Evolutionary conservation across 2,113 vertebrate genomes (phyloP).

Genomic region (Pleuronectes platessa): DNA sequence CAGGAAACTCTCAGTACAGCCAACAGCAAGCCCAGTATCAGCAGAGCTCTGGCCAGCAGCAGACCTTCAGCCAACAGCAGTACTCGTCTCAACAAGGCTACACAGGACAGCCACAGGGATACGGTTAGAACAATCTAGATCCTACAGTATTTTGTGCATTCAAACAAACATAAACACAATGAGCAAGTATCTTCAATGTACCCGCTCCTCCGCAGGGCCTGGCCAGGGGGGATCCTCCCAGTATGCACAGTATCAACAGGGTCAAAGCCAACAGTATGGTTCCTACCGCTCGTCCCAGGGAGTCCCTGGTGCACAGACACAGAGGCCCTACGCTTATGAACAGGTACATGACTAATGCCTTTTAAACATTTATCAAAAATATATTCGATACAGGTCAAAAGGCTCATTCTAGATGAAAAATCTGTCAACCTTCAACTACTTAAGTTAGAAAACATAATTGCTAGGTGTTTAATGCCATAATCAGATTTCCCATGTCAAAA

Average conservation of each 20-base stretch:
- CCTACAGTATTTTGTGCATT: background rate
- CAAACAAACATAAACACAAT: slow-evolving; percentile 5
- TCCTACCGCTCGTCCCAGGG: slow-evolving; percentile 91
- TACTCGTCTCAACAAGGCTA: slow-evolving; percentile 93
- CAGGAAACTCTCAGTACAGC: slow-evolving; percentile 94
- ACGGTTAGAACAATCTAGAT: slow-evolving; percentile 62
- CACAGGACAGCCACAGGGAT: slow-evolving; percentile 89
- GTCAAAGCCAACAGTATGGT: slow-evolving; percentile 92
- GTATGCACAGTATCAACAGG: slow-evolving; percentile 94
- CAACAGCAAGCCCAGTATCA: slow-evolving; percentile 94
- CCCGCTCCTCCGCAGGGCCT: slow-evolving; percentile 70
- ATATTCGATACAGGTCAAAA: background rate
- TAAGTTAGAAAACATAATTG: background rate
- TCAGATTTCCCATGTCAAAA: background rate
- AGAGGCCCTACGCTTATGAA: slow-evolving; percentile 93
- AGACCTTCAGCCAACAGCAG: slow-evolving; percentile 91
- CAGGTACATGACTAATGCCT: slow-evolving; percentile 83
- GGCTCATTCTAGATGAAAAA: background rate
- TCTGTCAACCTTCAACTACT: background rate
- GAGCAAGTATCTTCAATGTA: background rate
- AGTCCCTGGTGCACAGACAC: slow-evolving; percentile 87
- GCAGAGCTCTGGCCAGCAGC: slow-evolving; percentile 90
- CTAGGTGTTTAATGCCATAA: background rate
- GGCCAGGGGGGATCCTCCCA: slow-evolving; percentile 91
- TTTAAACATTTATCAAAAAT: background rate